Evolutionary conservation across 2,797 vertebrate species (phyloP), one percentile per base, ranked within the genome.

Genomic region (Pachyuromys duprasi): DNA sequence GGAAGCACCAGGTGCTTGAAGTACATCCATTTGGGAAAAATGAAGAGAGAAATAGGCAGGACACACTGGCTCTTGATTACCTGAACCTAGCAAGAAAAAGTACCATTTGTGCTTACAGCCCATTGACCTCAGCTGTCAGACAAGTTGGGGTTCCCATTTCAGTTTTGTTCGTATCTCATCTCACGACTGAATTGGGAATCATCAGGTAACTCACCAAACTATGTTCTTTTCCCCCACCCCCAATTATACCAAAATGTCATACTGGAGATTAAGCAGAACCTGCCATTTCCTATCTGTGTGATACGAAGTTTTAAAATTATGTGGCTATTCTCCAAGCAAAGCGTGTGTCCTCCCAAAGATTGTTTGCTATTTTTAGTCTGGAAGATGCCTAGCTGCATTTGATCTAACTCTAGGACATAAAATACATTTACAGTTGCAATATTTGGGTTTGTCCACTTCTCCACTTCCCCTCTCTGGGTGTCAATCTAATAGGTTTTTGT

Each of bases 401-500:
- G 36, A 83, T 93, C 36, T 74, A 79, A 93, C 83, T 80, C 65
- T 79, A 67, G 49, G 8, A 53, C 39, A 36, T 89, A 84, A 91
- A 95, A 62, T 91, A 75, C 3, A 86, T 63, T 42, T 67, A 31
- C 33, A 18, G 39, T 80, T 78, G 13, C 72, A 82, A 3, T 79
- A 65, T 91, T 65, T 93, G 76, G 67, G 8, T 57, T 83, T 7
- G 49, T 84, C 49, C 84, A 5, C 5, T 80, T 81, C 79, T 93
- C n/a, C 84, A 5, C 5, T 80, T 81, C 79, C 90, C n/a, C 72
- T 93, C 14, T 60, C 72, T 75, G 49, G 49, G 33, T 88, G 65
- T 93, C 89, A 92, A 8, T 92, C 67, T 90, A 67, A 82, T 45
- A 82, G 8, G 18, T 80, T 91, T 95, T 24, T 86, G 49, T 55